phyloP scores from a whole-genome alignment of 2,113 vertebrate genomes.

The Holacanthus passer region DNA sequence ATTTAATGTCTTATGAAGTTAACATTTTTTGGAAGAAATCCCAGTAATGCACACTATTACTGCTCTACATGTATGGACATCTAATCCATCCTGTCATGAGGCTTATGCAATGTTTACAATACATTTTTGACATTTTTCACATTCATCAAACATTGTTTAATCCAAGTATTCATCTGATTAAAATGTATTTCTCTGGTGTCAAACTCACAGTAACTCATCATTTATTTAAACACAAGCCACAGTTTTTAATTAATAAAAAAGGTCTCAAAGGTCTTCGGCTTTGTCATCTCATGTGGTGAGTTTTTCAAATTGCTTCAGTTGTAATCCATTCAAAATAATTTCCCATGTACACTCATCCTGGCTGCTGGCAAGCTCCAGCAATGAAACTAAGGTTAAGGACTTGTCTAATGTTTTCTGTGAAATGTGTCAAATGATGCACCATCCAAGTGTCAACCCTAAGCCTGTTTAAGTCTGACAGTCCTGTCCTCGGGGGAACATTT shows the following conservation, averaged over 20 bases:
- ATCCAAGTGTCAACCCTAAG: slow-evolving; percentile 24
- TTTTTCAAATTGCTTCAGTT: slow-evolving; percentile 33
- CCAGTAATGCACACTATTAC: neutral
- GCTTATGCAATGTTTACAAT: neutral
- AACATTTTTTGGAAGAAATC: neutral
- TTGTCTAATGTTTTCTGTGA: slow-evolving; percentile 32
- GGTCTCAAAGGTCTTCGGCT: neutral
- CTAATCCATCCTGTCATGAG: neutral
- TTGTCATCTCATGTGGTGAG: slow-evolving; percentile 1
- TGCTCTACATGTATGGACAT: neutral
- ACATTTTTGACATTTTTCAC: neutral
- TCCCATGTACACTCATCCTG: neutral
- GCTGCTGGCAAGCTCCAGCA: slow-evolving; percentile 11
- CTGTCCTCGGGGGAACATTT: slow-evolving; percentile 35
- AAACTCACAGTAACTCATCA: neutral
- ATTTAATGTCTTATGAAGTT: neutral
- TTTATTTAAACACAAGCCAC: neutral
- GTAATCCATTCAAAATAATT: slow-evolving; percentile 42
- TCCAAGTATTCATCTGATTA: neutral
- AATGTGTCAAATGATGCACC: slow-evolving; percentile 38
- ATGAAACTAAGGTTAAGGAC: slow-evolving; percentile 30
- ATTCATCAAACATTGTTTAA: neutral
- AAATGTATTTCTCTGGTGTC: neutral
- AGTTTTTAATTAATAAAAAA: slow-evolving; percentile 2
- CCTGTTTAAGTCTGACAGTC: slow-evolving; percentile 40